phyloP scores from a whole-genome alignment of 2,113 vertebrate genomes.

The Muntiacus reevesi region DNA sequence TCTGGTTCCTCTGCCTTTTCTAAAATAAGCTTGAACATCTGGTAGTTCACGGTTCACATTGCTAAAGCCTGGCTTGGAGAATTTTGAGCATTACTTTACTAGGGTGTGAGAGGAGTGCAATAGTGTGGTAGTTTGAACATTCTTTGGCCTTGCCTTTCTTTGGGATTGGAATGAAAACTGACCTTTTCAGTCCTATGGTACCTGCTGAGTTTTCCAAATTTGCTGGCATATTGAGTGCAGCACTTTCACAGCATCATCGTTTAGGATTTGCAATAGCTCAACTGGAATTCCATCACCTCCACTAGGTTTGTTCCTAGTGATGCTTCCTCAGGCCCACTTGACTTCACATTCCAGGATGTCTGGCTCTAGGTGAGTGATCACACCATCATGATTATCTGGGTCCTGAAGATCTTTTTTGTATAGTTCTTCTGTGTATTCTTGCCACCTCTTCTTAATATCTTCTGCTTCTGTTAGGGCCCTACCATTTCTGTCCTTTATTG shows the following conservation, averaged over 20 bases:
- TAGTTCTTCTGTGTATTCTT: too few species aligned
- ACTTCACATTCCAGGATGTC: too few species aligned
- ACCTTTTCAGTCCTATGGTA: neutral
- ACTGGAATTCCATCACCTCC: neutral
- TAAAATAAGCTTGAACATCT: neutral
- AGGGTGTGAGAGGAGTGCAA: neutral
- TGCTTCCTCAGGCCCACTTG: neutral
- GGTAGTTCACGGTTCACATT: rapidly evolving
- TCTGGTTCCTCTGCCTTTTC: neutral
- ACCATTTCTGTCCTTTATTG: too few species aligned
- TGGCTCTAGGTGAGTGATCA: too few species aligned
- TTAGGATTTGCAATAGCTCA: neutral
- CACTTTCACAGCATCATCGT: neutral
- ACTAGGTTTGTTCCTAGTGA: neutral
- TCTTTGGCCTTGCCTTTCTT: neutral
- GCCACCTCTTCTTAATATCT: too few species aligned
- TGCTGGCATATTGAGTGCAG: neutral
- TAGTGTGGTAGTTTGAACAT: neutral
- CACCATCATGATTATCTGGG: too few species aligned
- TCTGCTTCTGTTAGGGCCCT: too few species aligned
- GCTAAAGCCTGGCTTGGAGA: neutral
- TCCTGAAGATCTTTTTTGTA: too few species aligned
- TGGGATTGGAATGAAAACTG: neutral
- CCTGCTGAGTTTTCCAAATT: neutral
- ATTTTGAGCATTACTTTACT: neutral